phyloP scores from a whole-genome alignment of 2,888 invertebrate species.

The Brenthis daphne region DNA sequence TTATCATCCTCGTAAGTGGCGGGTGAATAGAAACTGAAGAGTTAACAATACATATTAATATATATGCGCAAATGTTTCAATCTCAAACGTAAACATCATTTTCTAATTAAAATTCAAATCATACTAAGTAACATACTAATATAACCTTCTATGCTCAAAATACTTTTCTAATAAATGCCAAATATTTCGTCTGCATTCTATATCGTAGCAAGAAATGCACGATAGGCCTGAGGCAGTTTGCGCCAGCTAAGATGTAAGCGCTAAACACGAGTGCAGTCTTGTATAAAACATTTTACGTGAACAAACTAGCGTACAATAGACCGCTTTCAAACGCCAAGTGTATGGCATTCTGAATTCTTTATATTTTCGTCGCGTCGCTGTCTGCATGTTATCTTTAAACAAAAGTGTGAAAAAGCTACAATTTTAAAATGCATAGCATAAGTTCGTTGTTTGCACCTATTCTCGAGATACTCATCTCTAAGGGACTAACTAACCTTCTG shows the following conservation, averaged over 20 bases:
- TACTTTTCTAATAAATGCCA: too few species aligned
- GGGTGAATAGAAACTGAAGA: conserved; percentile 40
- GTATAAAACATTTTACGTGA: conserved; percentile 37
- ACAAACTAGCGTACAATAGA: conserved; percentile 37
- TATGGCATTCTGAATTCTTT: conserved; percentile 40
- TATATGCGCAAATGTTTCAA: neutral
- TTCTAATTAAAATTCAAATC: neutral
- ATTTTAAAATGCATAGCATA: conserved; percentile 23
- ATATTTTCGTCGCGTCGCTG: conserved; percentile 29
- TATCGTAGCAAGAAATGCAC: neutral
- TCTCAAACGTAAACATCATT: neutral
- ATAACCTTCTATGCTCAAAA: too few species aligned
- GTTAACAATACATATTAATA: conserved; percentile 12
- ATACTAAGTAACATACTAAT: too few species aligned
- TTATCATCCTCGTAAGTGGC: conserved; percentile 44
- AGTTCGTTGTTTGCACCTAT: conserved; percentile 18
- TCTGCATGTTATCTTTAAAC: conserved; percentile 29
- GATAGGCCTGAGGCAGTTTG: conserved; percentile 37
- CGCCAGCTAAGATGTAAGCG: conserved; percentile 33
- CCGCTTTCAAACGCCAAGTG: conserved; percentile 38
- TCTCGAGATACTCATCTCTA: conserved; percentile 4
- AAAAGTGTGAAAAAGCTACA: conserved; percentile 23
- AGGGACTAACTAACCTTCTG: neutral
- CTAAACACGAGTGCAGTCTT: conserved; percentile 35
- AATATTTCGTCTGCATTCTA: neutral